phyloP scores from a whole-genome alignment of 1,140 invertebrate genomes.

The Meteorus sp. region DNA sequence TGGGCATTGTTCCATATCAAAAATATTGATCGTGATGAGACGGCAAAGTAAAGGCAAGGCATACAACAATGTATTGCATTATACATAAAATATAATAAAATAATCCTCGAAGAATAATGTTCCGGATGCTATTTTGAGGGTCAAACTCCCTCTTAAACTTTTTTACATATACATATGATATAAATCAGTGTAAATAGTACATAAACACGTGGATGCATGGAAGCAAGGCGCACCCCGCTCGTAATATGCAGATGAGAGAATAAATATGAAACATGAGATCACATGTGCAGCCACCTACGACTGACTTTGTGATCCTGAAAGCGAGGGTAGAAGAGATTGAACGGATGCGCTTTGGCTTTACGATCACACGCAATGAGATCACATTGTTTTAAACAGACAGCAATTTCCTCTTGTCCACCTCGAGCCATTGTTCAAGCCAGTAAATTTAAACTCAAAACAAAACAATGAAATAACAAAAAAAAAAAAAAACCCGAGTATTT shows the following conservation, averaged over 20 bases:
- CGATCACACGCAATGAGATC: conserved; percentile 3
- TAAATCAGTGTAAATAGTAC: background rate
- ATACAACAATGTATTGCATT: background rate
- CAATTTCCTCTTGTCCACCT: conserved; percentile 3
- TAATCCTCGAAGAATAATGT: background rate
- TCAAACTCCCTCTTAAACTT: no score
- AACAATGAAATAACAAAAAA: no score
- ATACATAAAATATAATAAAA: no score
- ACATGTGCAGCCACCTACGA: conserved; percentile 32
- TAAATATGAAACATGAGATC: conserved; percentile 38
- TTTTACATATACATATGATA: background rate
- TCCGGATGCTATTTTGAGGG: background rate
- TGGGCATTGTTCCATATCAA: no score
- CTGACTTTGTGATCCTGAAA: background rate
- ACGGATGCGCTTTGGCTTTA: conserved; percentile 17
- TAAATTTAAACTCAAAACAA: no score
- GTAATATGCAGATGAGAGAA: conserved; percentile 38
- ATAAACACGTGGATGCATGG: background rate
- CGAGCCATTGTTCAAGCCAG: background rate
- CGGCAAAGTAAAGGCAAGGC: background rate
- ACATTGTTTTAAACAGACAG: conserved; percentile 2
- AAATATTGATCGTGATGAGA: background rate
- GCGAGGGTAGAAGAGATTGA: background rate
- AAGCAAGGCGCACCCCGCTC: conserved; percentile 39
- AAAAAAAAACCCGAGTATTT: no score